phyloP scores from a whole-genome alignment of 1,140 invertebrate genomes.

The Leptopilina boulardi region DNA sequence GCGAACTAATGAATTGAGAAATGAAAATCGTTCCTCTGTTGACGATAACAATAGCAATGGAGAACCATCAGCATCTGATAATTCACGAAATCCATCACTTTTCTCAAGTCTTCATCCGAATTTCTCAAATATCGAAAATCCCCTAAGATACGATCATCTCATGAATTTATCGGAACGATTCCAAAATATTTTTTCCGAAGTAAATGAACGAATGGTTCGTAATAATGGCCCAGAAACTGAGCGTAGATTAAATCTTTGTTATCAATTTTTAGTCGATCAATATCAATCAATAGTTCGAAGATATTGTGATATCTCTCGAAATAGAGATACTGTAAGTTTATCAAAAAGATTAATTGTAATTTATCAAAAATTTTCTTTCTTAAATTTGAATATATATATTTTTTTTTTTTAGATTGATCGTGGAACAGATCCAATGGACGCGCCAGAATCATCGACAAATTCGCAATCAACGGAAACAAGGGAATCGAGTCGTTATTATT shows the following conservation, averaged over 20 bases:
- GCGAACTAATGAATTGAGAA: slow-evolving; percentile 1
- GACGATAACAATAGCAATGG: slow-evolving; percentile 37
- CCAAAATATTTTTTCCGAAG: slow-evolving; percentile 35
- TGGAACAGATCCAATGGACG: slow-evolving; percentile 83
- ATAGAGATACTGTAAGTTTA: slow-evolving; percentile 69
- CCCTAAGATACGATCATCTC: background rate
- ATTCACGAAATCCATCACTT: background rate
- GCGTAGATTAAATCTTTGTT: slow-evolving; percentile 52
- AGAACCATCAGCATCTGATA: slow-evolving; percentile 5
- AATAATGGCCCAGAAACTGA: slow-evolving; percentile 46
- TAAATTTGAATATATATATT: no score
- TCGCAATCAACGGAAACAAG: slow-evolving; percentile 7
- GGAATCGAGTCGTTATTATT: slow-evolving; percentile 38
- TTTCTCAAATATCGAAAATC: background rate
- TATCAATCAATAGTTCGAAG: slow-evolving; percentile 75
- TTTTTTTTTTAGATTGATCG: slow-evolving; percentile 60
- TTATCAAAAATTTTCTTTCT: no score
- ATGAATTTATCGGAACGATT: background rate
- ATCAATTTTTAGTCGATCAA: slow-evolving; percentile 74
- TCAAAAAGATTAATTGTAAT: background rate
- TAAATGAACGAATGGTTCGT: slow-evolving; percentile 43
- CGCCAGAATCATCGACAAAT: slow-evolving; percentile 53
- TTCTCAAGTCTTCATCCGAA: background rate
- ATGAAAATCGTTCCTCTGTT: slow-evolving; percentile 1
- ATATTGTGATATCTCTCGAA: slow-evolving; percentile 74